Base-by-base conservation (phyloP, 2,797 vertebrate species). In the Myotis pilosus region DNA sequence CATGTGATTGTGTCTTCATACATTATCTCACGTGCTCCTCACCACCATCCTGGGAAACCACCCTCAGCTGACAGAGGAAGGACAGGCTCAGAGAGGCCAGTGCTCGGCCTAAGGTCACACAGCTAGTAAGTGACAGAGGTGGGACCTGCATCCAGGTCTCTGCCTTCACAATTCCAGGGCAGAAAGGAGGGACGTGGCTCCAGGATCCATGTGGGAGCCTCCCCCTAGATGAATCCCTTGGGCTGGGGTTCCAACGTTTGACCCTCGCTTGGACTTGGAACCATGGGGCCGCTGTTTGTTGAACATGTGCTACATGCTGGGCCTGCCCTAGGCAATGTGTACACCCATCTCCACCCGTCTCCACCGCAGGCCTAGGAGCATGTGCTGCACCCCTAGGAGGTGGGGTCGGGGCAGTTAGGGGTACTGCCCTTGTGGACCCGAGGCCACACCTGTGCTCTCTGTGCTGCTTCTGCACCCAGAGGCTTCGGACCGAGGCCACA, bases 131-230 rank as follows among this genome's bases (percentile, higher is more conserved):
- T 47, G 84, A 53, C 44, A 4, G 28, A 74, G 19, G 1, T 6
- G n/a, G 69, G 30, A 41, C 38, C 23, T 62, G 44, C 6, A 1
- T 6, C 57, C 22, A 57, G 41, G 57, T 15, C 9, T 49, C 8
- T 36, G 71, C 64, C 47, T 78, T 87, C 38, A 41, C 2, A 25
- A 4, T 19, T 51, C 15, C 23, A 62, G 71, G 41, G 41, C 81
- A 44, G 81, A 57, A 33, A 89, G 49, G 25, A 86, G 23, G 12
- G 28, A 5, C 1, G 1, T 7, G n/a, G 66, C 28, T 66, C 13
- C 0, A 0, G 0, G n/a, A 4, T 66, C 20, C 8, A 2, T 0
- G 28, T 19, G 0, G n/a, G 6, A 28, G 30, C 19, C 30, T 55
- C 4, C 1, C 25, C 44, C 22, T 13, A 6, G 38, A 38, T 60